A percentile compares a stretch with the other conserved stretches of the same genome.
Conservation (phyloP, 2,797 vertebrate genomes). For the Catostomus latipinnis region DNA sequence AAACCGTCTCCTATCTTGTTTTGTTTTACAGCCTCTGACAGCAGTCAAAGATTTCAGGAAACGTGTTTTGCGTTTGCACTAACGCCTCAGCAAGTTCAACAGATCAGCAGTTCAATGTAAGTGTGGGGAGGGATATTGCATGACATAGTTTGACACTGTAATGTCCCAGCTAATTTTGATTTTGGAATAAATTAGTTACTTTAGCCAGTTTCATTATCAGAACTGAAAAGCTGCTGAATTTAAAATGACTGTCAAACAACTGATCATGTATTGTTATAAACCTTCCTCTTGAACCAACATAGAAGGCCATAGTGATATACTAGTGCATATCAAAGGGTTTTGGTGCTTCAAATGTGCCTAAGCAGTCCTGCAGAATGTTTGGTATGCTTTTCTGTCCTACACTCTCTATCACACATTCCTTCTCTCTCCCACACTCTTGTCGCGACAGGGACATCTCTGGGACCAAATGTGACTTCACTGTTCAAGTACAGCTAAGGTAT, state of each 20-base stretch:
- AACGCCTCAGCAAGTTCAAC: constrained; percentile 97
- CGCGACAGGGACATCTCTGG: constrained; percentile 95
- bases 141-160: neutral
- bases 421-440: constrained; percentile 26
- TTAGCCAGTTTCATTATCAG: neutral
- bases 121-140: constrained; percentile 63
- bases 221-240: constrained; percentile 14
- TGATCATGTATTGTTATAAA: neutral
- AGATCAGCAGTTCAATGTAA: constrained; percentile 99
- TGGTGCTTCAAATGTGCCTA: constrained; percentile 11
- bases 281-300: neutral
- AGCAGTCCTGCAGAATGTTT: constrained; percentile 41
- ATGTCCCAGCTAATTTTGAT: neutral
- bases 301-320: neutral
- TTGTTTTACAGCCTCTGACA: constrained; percentile 87
- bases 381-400: constrained; percentile 38
- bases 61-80: constrained; percentile 97
- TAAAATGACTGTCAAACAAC: neutral
- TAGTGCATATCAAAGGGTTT: constrained; percentile 10
- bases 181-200: neutral
- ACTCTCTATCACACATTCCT: constrained; percentile 19
- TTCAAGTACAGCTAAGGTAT: constrained; percentile 98
- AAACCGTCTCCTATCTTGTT: constrained; percentile 14
- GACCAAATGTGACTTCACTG: constrained; percentile 99
- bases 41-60: constrained; percentile 97